Conservation (phyloP, 2,797 vertebrate species). For the Squalus acanthias region DNA sequence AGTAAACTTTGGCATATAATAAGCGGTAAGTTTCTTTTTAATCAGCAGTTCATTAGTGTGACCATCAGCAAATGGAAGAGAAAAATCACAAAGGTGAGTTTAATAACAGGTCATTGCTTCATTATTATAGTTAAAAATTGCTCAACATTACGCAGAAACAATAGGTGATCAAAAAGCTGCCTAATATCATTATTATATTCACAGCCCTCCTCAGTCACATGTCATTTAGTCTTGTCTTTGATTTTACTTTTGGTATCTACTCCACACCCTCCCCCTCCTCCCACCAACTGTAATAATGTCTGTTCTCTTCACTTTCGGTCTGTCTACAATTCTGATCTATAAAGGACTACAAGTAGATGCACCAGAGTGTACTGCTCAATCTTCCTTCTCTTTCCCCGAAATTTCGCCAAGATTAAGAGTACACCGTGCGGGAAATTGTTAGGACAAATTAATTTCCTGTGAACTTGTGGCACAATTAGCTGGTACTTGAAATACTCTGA, state of each 20-base stretch:
- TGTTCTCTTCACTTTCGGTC: background rate
- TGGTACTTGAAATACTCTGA: background rate
- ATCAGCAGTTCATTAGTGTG: background rate
- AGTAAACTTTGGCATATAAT: background rate
- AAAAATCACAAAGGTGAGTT: conserved; percentile 9
- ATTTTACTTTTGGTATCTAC: background rate
- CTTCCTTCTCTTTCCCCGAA: background rate
- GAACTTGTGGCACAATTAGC: background rate
- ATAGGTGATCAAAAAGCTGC: background rate
- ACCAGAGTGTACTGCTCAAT: background rate
- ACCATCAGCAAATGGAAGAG: background rate
- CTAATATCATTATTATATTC: background rate
- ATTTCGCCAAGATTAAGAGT: background rate
- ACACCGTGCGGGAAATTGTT: background rate
- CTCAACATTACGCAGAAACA: background rate
- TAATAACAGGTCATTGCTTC: background rate
- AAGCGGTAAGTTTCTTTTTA: background rate
- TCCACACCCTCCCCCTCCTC: background rate
- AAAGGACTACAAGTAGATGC: background rate
- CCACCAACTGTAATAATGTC: background rate
- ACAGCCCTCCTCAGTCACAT: background rate
- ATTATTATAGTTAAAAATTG: conserved; percentile 2
- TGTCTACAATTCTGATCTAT: background rate
- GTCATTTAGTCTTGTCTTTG: background rate
- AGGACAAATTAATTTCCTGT: background rate